A percentile compares a stretch with the other conserved stretches of the same genome.
phyloP scores from a whole-genome alignment of 2,797 vertebrate genomes.

The Falco berigora region DNA sequence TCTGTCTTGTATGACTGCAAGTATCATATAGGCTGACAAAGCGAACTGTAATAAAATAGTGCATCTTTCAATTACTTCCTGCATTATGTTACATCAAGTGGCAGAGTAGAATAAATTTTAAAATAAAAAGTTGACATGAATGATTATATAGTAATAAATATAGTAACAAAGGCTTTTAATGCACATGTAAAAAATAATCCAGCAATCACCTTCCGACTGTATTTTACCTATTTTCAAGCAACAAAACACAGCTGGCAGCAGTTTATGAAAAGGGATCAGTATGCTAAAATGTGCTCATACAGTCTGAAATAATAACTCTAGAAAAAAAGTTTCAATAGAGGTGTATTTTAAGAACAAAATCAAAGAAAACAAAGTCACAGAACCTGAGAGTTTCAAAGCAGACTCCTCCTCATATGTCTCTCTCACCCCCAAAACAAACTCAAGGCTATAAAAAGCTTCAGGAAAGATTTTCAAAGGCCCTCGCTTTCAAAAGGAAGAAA shows the following conservation, averaged over 20 bases:
- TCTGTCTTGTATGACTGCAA: not conserved
- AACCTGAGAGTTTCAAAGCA: not conserved
- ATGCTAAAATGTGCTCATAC: not conserved
- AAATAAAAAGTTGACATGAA: not conserved
- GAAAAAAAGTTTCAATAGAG: not conserved
- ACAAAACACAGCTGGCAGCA: not conserved
- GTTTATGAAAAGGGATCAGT: not conserved
- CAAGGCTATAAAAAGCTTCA: conserved; percentile 19
- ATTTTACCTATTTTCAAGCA: not conserved
- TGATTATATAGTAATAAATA: not conserved
- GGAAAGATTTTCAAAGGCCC: conserved; percentile 23
- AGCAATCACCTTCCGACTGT: not conserved
- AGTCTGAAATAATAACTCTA: not conserved
- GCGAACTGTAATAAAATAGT: not conserved
- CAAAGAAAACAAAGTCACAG: not conserved
- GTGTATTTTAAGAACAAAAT: conserved; percentile 29
- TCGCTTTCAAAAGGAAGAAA: conserved; percentile 17
- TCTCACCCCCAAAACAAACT: not conserved
- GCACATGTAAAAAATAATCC: not conserved
- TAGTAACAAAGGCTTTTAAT: not conserved
- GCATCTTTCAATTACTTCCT: not conserved
- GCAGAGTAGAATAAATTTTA: not conserved
- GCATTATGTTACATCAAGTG: not conserved
- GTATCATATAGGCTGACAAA: not conserved
- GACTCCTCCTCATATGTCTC: not conserved